Evolutionary conservation across 2,113 vertebrate genomes (phyloP).

Genomic region (Aix galericulata): DNA sequence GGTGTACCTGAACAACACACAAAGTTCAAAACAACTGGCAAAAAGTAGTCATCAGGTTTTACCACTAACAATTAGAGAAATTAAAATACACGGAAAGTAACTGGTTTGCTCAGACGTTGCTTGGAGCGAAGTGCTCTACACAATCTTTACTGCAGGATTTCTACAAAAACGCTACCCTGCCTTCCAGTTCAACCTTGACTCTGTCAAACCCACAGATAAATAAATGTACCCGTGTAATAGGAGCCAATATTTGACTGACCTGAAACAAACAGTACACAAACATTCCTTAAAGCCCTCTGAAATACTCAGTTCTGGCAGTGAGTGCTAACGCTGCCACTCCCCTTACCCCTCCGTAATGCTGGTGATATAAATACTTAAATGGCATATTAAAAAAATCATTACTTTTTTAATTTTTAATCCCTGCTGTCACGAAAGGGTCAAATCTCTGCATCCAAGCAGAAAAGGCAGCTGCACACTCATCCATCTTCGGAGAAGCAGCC

Average conservation of each 20-base stretch:
- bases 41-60: background rate
- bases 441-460: background rate
- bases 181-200: background rate
- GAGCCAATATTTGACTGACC: background rate
- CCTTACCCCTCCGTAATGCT: fast-evolving
- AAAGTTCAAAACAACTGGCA: background rate
- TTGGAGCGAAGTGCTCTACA: background rate
- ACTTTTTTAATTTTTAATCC: background rate
- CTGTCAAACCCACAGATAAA: background rate
- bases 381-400: background rate
- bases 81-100: background rate
- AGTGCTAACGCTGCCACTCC: background rate
- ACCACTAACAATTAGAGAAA: background rate
- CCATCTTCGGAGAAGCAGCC: background rate
- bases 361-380: background rate
- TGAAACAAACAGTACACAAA: background rate
- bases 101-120: background rate
- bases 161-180: fast-evolving
- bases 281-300: background rate
- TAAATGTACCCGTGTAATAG: background rate
- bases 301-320: background rate
- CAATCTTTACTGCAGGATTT: background rate
- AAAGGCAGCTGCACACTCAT: background rate
- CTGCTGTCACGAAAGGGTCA: background rate
- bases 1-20: background rate